A percentile compares a stretch with the other conserved stretches of the same genome.
Evolutionary conservation across 2,113 vertebrate species (phyloP).

Genomic region (Rafetus swinhoei): DNA sequence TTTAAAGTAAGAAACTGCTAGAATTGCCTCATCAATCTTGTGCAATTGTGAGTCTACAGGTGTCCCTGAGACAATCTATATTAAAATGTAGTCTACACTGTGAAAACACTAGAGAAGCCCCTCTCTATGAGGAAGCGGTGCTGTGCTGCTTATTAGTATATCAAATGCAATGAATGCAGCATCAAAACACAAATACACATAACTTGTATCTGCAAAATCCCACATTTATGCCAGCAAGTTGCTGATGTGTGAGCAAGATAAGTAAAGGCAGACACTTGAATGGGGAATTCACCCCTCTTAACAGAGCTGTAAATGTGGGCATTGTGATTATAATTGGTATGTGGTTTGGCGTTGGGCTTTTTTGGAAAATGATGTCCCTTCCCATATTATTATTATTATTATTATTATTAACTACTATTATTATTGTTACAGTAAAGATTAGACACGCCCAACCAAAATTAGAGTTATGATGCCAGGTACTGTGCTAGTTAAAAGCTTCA

Average conservation of each 20-base stretch:
- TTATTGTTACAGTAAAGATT: background rate
- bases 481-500: background rate
- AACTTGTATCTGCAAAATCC: background rate
- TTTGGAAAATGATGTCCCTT: background rate
- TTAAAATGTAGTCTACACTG: conserved; percentile 21
- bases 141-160: rapidly evolving
- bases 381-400: conserved; percentile 8
- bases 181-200: rapidly evolving
- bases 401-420: conserved; percentile 21
- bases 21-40: background rate
- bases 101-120: background rate
- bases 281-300: background rate
- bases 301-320: background rate
- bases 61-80: background rate
- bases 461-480: background rate
- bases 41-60: background rate
- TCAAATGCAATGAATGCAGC: background rate
- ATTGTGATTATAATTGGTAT: background rate
- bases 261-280: background rate
- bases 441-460: background rate
- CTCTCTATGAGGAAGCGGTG: background rate
- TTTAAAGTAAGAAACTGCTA: background rate
- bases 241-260: rapidly evolving
- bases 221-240: background rate
- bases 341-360: background rate